A percentile compares a stretch with the other conserved stretches of the same genome.
Evolutionary conservation across 1,140 invertebrate species (phyloP).

Genomic region (Cydia amplana): DNA sequence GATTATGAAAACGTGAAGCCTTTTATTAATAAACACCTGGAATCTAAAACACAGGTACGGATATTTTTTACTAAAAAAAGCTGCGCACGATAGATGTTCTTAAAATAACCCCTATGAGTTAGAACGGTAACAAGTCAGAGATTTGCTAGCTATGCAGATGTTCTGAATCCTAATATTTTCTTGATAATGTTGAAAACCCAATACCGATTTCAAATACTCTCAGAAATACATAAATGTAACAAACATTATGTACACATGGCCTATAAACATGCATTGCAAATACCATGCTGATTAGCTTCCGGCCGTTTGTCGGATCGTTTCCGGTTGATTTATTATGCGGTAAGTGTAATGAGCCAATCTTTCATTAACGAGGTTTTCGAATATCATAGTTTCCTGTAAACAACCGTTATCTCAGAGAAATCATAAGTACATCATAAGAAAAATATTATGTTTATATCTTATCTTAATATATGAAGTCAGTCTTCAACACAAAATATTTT

Average conservation of each 20-base stretch:
- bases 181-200: not conserved
- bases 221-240: not conserved
- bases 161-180: too few species aligned
- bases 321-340: constrained; percentile 27
- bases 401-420: not conserved
- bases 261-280: constrained; percentile 2
- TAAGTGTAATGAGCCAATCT: constrained; percentile 11
- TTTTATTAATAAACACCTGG: too few species aligned
- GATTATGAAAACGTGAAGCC: too few species aligned
- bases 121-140: too few species aligned
- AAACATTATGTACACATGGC: not conserved
- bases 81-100: too few species aligned
- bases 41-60: too few species aligned
- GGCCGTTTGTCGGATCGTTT: constrained; percentile 27
- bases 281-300: constrained; percentile 28
- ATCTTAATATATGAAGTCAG: too few species aligned
- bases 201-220: not conserved
- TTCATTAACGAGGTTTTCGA: not conserved
- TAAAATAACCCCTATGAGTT: too few species aligned
- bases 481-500: too few species aligned
- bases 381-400: not conserved
- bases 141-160: too few species aligned
- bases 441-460: too few species aligned
- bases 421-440: not conserved
- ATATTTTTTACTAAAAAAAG: too few species aligned